Percentiles rank a stretch among this genome's conserved stretches.
phyloP scores from a whole-genome alignment of 2,888 invertebrate species.

The Xylophagus ater region DNA sequence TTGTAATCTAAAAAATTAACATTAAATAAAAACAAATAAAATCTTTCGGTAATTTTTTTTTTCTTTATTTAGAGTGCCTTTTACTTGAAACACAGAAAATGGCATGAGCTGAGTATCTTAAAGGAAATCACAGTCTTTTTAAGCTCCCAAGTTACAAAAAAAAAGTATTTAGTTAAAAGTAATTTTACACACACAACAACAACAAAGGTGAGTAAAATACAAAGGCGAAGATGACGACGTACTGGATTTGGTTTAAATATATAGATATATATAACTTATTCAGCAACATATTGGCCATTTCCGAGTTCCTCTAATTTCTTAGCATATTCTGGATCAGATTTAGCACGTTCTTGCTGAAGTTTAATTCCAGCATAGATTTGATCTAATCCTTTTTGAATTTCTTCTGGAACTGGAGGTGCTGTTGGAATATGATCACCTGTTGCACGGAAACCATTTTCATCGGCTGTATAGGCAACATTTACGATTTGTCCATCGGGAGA shows the following conservation, averaged over 20 bases:
- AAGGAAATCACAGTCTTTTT: conserved; percentile 27
- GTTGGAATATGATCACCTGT: conserved; percentile 74
- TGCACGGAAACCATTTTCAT: conserved; percentile 72
- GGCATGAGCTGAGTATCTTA: conserved; percentile 16
- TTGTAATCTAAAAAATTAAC: too few relatives aligned
- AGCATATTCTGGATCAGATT: conserved; percentile 37
- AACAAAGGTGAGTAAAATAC: conserved; percentile 15
- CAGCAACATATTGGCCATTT: conserved; percentile 46
- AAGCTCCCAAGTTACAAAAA: conserved; percentile 14
- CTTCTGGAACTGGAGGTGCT: conserved; percentile 69
- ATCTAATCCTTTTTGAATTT: conserved; percentile 78
- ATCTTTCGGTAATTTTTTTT: too few relatives aligned
- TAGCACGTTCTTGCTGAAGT: conserved; percentile 42
- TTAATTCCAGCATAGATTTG: conserved; percentile 77
- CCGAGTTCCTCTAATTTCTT: conserved; percentile 35
- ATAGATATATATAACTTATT: conserved; percentile 1
- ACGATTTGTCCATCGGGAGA: conserved; percentile 65
- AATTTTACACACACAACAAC: conserved; percentile 17
- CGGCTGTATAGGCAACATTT: conserved; percentile 66
- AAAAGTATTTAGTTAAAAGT: conserved; percentile 5
- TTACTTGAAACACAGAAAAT: too few relatives aligned
- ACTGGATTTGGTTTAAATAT: neutral
- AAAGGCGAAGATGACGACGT: neutral
- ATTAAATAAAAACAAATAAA: too few relatives aligned
- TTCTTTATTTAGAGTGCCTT: too few relatives aligned